Base-by-base conservation (phyloP, 2,888 invertebrate genomes). In the Hoplodrina ambigua region DNA sequence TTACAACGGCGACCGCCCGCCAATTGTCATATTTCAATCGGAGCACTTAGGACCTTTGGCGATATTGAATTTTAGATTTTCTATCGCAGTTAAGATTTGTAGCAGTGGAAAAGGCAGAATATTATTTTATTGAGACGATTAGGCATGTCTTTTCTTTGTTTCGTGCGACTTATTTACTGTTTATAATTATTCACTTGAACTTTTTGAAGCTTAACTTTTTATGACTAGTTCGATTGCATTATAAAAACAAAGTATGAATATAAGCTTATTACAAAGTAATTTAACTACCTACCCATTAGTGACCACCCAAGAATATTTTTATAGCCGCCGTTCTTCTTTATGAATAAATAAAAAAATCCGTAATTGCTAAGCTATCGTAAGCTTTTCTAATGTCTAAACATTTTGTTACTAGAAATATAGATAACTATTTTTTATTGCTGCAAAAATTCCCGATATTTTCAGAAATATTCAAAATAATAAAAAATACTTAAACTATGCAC, bases 21-120 rank as follows among this genome's bases (percentile, higher is more conserved):
- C 72, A 79, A 79, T 81, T 80, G 79, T 79, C 78, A 78, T 81
- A 83, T 75, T 79, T 79, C 81, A 74, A 79, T 77, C 75, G 68
- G 30, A 76, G 62, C 56, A 75, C 75, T 79, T 75, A 75, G 61
- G 54, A 73, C 66, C 72, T 64, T 81, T 57, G 58, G 66, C 66
- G 63, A 70, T 75, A 79, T 80, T 72, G 74, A 82, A 82, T 71
- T 80, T 80, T 60, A 72, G 63, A 73, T 73, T 75, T 72, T 65
- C 63, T 68, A 55, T 44, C 19, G 60, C 66, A 53, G 55, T 63
- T 11, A 33, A 53, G 49, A 75, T 63, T 59, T 74, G 49, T 57
- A 49, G 33, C 41, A 50, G 13, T 58, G 11, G 52, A 30, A 37
- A 15, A 37, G 13, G 17, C 13, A 44, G 30, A 52, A 54, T 59